Base-by-base conservation (phyloP, 2,797 vertebrate genomes). In the Hippopotamyrus pictus region DNA sequence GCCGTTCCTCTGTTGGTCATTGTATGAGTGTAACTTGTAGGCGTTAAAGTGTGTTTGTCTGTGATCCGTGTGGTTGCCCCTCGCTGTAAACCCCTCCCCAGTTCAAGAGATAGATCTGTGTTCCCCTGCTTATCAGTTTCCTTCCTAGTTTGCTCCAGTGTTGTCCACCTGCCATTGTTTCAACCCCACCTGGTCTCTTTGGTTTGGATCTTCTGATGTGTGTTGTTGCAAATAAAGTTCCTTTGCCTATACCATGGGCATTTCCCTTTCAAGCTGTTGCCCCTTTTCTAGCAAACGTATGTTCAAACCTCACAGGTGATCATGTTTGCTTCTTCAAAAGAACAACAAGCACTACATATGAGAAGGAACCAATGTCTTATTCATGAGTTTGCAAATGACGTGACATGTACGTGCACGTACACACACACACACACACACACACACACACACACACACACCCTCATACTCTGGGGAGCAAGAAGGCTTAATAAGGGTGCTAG, bases 401-500 rank as follows among this genome's bases (percentile, higher is more conserved):
- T 17, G 57, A 57, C 82, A 90, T 54, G 53, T 54, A 17, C 17
- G 17, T 2, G 53, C 48, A 65, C 0, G 7, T 62, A 6, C 19
- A 4, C 1, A 2, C 19, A n/a, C 57, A 9, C n/a, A 25, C 73
- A 54, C 22, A 5, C 57, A 22, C 19, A 59, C 22, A 25, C 73
- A 25, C 44, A 65, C 73, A 85, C 14, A 48, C 73, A 73, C 22
- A 87, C 85, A 79, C 25, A 88, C 89, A 53, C 11, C 14, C 22
- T 33, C 69, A 54, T 86, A 69, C 87, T 29, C 86, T n/a, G 6
- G 46, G 41, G 9, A 84, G 46, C 48, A 22, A 84, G 82, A 48
- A 22, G 8, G 41, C 19, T 29, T 84, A 84, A 25, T 25, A 87
- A 91, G 65, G 89, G 62, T 50, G 83, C 53, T 41, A 87, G 57